These are phyloP conservation scores for Smittia aterrima DNA, from an alignment of 2,888 invertebrate species.

Conservation along the genomic window DNA sequence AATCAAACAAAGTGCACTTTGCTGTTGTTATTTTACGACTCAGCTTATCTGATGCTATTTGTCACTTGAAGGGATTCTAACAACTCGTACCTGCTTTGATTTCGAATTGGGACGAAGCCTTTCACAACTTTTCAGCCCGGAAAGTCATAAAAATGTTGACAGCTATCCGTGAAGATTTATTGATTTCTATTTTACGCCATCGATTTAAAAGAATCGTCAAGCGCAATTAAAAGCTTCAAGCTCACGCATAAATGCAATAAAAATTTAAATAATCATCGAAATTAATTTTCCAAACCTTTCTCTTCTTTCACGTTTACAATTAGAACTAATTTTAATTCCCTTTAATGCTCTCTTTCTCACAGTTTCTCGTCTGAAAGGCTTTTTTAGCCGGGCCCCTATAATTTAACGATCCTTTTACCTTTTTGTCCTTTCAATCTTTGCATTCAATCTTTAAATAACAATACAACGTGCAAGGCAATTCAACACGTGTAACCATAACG, in stretches of 20 bases:
- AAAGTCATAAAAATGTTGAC: background rate
- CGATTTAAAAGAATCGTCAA: background rate
- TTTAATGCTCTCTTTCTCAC: constrained; percentile 23
- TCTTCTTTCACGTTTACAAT: background rate
- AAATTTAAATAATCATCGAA: constrained; percentile 15
- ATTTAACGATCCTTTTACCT: constrained; percentile 36
- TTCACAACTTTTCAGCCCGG: too few species aligned
- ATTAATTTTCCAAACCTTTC: constrained; percentile 1
- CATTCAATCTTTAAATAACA: constrained; percentile 32
- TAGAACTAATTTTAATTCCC: constrained; percentile 24
- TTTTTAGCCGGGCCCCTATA: constrained; percentile 16
- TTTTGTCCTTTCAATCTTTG: background rate
- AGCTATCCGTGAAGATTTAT: background rate
- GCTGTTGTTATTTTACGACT: background rate
- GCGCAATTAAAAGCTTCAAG: too few species aligned
- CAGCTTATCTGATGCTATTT: background rate
- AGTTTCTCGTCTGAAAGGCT: background rate
- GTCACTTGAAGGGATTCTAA: background rate
- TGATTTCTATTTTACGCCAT: background rate
- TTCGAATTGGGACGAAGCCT: too few species aligned
- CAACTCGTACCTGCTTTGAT: too few species aligned
- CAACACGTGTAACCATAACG: constrained; percentile 38
- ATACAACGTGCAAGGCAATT: constrained; percentile 19
- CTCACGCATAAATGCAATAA: background rate
- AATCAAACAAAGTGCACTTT: constrained; percentile 13